Percentiles rank a stretch among this genome's conserved stretches.
These are phyloP conservation scores for Drosophila neonasuta DNA, from an alignment of 2,888 invertebrate species.

Conservation along the genomic window DNA sequence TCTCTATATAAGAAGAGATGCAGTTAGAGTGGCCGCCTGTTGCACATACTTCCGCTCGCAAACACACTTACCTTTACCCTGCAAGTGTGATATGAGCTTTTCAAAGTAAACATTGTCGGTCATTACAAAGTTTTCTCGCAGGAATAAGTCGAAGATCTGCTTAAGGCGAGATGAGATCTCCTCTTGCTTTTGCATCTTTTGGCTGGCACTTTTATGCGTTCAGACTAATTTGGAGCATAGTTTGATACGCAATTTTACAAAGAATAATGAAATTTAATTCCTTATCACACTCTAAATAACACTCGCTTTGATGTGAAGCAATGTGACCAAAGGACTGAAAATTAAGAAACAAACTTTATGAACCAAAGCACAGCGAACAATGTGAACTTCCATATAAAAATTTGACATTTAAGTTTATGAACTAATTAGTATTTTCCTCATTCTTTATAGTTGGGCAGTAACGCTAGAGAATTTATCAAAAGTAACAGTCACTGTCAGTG, in stretches of 20 bases:
- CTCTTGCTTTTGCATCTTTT: constrained; percentile 67
- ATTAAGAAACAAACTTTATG: constrained; percentile 5
- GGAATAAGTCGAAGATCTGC: constrained; percentile 75
- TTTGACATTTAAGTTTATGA: neutral
- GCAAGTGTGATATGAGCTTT: constrained; percentile 85
- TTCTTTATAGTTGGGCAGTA: neutral
- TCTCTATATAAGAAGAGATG: constrained; percentile 69
- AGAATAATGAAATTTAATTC: constrained; percentile 54
- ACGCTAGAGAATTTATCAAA: neutral
- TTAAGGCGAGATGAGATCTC: constrained; percentile 69
- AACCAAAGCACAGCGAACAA: neutral
- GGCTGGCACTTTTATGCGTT: constrained; percentile 15
- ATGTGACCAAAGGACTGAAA: constrained; percentile 32
- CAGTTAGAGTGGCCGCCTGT: constrained; percentile 40
- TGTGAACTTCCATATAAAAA: too few relatives aligned
- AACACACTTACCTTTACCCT: constrained; percentile 82
- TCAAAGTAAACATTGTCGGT: constrained; percentile 86
- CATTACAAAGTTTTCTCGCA: constrained; percentile 73
- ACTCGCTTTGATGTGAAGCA: constrained; percentile 34
- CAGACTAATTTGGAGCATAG: constrained; percentile 36
- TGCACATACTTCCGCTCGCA: constrained; percentile 27
- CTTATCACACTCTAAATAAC: constrained; percentile 62
- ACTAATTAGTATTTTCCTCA: neutral
- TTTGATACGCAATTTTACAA: constrained; percentile 50
- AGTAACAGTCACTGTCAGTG: neutral